Evolutionary conservation across 2,113 vertebrate species (phyloP).

Genomic region (Rhea americana): DNA sequence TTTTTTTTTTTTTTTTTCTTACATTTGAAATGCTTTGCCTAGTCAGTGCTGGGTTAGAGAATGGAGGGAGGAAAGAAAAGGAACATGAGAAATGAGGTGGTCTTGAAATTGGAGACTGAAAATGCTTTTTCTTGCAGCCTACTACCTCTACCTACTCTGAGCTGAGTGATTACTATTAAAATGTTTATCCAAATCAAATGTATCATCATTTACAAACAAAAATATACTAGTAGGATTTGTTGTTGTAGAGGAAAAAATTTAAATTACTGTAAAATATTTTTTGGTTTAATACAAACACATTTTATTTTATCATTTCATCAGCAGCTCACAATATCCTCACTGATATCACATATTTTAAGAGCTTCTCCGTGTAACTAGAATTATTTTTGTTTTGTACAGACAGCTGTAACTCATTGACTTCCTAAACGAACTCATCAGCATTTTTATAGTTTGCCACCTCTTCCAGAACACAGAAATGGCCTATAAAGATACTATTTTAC

Average conservation of each 20-base stretch:
- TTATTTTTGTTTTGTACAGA: neutral
- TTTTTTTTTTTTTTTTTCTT: neutral
- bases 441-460: neutral
- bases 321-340: neutral
- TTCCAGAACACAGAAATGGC: neutral
- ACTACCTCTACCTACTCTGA: neutral
- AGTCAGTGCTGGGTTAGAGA: neutral
- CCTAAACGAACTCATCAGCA: neutral
- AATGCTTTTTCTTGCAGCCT: neutral
- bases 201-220: neutral
- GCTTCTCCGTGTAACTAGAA: neutral
- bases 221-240: neutral
- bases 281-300: neutral
- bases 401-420: neutral
- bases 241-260: neutral
- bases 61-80: neutral
- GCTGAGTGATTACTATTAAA: neutral
- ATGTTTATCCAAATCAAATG: neutral
- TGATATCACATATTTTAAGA: neutral
- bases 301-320: neutral
- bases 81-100: neutral
- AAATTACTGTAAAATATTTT: neutral
- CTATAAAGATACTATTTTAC: neutral
- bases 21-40: conserved; percentile 1
- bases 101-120: neutral